These are phyloP conservation scores for Ditula angustiorana DNA, from an alignment of 2,888 invertebrate species.

Conservation along the genomic window DNA sequence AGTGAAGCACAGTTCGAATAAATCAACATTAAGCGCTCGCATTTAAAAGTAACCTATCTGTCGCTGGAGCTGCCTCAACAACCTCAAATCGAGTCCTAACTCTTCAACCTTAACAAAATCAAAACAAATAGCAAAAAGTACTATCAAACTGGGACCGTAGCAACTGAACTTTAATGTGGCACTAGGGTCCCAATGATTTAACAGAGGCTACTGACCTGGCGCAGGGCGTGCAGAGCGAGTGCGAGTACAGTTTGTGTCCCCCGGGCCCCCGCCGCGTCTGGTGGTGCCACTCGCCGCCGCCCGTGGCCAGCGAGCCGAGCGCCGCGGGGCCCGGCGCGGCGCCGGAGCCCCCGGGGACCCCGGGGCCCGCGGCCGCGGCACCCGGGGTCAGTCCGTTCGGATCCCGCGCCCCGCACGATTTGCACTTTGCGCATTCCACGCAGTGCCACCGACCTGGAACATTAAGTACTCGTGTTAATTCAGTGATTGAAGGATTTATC, in stretches of 20 bases:
- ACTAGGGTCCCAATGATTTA: neutral
- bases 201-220: constrained; percentile 82
- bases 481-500: no score
- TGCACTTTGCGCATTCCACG: constrained; percentile 90
- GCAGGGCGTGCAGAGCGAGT: constrained; percentile 89
- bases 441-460: constrained; percentile 93
- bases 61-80: neutral
- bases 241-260: constrained; percentile 81
- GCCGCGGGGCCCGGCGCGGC: constrained; percentile 38
- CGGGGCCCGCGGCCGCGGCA: constrained; percentile 37
- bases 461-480: neutral
- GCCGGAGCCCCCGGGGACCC: constrained; percentile 38
- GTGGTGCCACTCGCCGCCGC: constrained; percentile 73
- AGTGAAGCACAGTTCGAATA: neutral
- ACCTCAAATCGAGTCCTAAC: neutral
- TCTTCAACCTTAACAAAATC: neutral
- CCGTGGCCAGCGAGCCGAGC: constrained; percentile 45
- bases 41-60: neutral
- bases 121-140: constrained; percentile 3
- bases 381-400: constrained; percentile 66
- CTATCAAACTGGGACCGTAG: constrained; percentile 2
- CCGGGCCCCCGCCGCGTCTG: constrained; percentile 79
- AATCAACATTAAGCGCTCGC: neutral
- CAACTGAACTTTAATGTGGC: neutral
- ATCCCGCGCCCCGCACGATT: constrained; percentile 85